A percentile compares a stretch with the other conserved stretches of the same genome.
Conservation (phyloP, 2,113 vertebrate genomes). For the Rhegmatorhina hoffmannsi region DNA sequence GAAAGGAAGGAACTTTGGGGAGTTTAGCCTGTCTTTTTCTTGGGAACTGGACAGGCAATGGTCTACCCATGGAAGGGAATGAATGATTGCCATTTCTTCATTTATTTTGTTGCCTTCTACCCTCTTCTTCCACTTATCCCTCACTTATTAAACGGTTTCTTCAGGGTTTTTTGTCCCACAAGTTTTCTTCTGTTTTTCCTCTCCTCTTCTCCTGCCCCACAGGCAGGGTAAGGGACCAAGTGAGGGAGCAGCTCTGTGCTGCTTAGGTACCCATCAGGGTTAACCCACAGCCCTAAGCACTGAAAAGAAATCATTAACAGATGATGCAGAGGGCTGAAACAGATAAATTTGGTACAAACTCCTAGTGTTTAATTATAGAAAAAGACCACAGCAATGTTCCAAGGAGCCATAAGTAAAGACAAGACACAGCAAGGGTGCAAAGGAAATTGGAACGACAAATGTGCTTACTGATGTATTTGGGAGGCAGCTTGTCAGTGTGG, state of each 20-base stretch:
- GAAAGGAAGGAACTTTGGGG: neutral
- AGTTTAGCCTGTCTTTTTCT: neutral
- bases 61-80: accelerated
- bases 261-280: too few relatives aligned
- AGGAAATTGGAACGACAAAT: neutral
- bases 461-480: neutral
- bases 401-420: neutral
- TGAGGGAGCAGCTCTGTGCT: neutral
- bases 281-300: neutral
- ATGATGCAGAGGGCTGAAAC: neutral
- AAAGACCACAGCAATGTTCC: neutral
- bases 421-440: neutral
- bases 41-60: neutral
- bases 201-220: neutral
- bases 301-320: neutral
- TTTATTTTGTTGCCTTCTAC: neutral
- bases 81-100: neutral
- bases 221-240: accelerated
- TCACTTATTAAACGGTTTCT: neutral
- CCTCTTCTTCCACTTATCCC: neutral
- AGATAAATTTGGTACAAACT: neutral
- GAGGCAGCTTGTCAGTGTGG: neutral
- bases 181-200: neutral
- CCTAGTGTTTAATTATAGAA: neutral
- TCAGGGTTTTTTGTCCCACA: neutral